Conservation (phyloP, 2,113 vertebrate species). For the Myotis lucifugus region DNA sequence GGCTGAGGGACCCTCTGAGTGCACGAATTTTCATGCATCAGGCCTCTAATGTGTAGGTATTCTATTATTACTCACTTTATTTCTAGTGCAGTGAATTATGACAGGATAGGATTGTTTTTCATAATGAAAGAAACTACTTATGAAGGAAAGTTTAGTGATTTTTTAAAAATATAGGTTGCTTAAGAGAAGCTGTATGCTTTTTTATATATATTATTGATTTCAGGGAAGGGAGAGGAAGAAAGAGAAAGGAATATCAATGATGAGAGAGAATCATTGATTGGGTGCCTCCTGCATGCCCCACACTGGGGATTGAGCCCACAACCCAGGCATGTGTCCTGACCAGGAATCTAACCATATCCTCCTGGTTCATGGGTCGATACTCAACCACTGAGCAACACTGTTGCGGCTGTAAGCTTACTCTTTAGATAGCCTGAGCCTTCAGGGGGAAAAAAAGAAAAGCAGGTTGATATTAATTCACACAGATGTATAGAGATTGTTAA, state of each 20-base stretch:
- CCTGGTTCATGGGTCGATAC: too few relatives aligned
- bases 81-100: constrained; percentile 27
- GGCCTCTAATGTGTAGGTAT: background rate
- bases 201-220: too few relatives aligned
- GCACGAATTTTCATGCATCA: too few relatives aligned
- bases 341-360: too few relatives aligned
- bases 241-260: too few relatives aligned
- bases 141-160: constrained; percentile 2
- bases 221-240: too few relatives aligned
- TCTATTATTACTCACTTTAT: constrained; percentile 19
- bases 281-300: too few relatives aligned
- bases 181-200: constrained; percentile 33
- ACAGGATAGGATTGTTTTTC: constrained; percentile 14
- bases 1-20: too few relatives aligned
- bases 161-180: constrained; percentile 21
- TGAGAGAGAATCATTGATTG: too few relatives aligned
- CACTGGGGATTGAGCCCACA: too few relatives aligned
- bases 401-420: background rate
- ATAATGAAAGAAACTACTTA: constrained; percentile 40
- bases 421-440: background rate
- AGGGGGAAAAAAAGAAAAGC: background rate
- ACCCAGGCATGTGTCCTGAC: too few relatives aligned
- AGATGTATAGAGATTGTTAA: constrained; percentile 4
- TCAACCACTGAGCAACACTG: too few relatives aligned
- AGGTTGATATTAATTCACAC: constrained; percentile 10